Evolutionary conservation across 2,113 vertebrate species (phyloP).

Genomic region (Nycticryphes semicollaris): DNA sequence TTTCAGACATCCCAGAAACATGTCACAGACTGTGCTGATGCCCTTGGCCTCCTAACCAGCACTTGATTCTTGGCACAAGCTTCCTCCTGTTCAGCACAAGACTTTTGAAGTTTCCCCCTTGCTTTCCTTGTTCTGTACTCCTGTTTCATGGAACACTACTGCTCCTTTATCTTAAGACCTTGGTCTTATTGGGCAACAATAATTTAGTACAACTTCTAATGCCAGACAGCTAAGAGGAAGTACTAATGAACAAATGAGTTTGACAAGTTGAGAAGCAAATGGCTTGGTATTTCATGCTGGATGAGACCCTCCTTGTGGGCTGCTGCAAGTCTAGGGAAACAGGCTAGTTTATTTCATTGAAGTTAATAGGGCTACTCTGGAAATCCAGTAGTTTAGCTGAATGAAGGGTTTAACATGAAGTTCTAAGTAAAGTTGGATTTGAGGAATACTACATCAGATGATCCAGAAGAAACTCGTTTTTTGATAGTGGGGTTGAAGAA

Average conservation of each 20-base stretch:
- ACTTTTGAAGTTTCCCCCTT: background rate
- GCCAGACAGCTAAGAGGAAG: background rate
- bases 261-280: background rate
- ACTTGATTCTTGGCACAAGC: background rate
- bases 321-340: background rate
- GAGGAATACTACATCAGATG: background rate
- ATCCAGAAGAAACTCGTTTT: background rate
- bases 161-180: background rate
- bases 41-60: background rate
- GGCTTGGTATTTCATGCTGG: background rate
- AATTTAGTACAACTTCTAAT: background rate
- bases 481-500: background rate
- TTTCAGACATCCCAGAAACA: background rate
- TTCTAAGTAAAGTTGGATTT: background rate
- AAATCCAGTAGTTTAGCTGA: background rate
- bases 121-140: background rate
- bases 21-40: background rate
- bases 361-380: background rate
- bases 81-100: background rate
- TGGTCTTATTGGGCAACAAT: background rate
- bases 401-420: background rate
- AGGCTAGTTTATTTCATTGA: no score
- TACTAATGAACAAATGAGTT: background rate
- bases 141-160: background rate
- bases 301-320: background rate